A percentile compares a stretch with the other conserved stretches of the same genome.
These are phyloP conservation scores for Coregonus sp. DNA, from an alignment of 2,797 vertebrate species.

Conservation along the genomic window DNA sequence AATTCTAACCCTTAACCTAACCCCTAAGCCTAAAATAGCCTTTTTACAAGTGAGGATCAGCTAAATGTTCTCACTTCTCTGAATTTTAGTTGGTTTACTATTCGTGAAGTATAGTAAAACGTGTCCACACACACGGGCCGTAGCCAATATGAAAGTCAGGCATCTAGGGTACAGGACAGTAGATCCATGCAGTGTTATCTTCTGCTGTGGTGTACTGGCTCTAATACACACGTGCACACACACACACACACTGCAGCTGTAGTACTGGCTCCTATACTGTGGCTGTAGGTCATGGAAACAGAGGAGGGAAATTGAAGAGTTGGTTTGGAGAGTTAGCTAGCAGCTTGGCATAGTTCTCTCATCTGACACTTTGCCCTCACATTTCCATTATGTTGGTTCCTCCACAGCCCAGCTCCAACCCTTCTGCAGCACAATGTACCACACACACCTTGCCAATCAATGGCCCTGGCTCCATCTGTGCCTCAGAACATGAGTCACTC, in stretches of 20 bases:
- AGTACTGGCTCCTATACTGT: neutral
- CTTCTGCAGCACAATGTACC: constrained; percentile 3
- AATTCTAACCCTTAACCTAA: too few species aligned
- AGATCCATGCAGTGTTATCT: neutral
- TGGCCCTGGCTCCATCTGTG: too few species aligned
- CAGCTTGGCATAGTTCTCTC: constrained; percentile 21
- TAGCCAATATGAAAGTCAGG: too few species aligned
- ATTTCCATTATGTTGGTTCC: constrained; percentile 41
- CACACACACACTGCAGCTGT: neutral
- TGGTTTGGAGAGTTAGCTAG: neutral
- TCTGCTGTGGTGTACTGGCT: neutral
- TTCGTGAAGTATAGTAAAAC: too few species aligned
- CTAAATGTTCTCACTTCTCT: too few species aligned
- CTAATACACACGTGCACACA: neutral
- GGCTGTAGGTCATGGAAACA: constrained; percentile 23
- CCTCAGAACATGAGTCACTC: neutral
- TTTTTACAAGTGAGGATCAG: too few species aligned
- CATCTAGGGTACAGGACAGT: constrained; percentile 6
- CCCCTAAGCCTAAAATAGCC: too few species aligned
- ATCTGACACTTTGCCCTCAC: constrained; percentile 30
- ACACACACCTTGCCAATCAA: constrained; percentile 15
- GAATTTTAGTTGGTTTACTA: too few species aligned
- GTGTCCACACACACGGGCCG: too few species aligned
- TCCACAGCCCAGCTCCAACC: constrained; percentile 9
- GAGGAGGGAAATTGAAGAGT: constrained; percentile 13